Conservation (phyloP, 2,888 invertebrate species). For the Stenodera caucasica region DNA sequence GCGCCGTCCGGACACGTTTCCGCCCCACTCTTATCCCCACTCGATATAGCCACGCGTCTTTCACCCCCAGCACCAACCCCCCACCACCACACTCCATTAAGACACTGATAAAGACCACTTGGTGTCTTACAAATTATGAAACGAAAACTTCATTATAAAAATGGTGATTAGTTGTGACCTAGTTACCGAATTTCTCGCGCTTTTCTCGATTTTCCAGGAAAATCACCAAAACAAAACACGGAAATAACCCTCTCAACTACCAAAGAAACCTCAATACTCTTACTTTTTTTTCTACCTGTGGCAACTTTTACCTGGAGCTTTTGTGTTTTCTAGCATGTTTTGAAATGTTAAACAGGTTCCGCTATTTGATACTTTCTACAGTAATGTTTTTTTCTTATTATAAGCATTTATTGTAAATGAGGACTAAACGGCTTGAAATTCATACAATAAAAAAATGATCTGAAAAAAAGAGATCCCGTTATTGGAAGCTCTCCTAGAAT, state of each 20-base stretch:
- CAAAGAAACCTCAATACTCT: background rate
- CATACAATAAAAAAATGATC: background rate
- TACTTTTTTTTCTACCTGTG: conserved; percentile 5
- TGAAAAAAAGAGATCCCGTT: background rate
- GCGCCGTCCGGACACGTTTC: conserved; percentile 59
- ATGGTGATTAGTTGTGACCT: conserved; percentile 14
- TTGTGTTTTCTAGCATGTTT: background rate
- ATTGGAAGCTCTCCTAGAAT: background rate
- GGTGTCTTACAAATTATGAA: background rate
- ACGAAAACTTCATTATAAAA: background rate
- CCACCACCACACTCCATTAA: conserved; percentile 6
- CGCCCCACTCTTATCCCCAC: conserved; percentile 61
- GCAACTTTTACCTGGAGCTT: conserved; percentile 2
- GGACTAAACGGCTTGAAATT: background rate
- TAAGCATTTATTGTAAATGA: background rate
- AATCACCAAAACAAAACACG: background rate
- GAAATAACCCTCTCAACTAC: background rate
- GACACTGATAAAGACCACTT: background rate
- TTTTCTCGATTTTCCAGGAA: background rate
- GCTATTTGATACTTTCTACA: background rate
- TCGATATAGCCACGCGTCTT: conserved; percentile 54
- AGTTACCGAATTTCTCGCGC: conserved; percentile 33
- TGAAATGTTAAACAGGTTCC: background rate
- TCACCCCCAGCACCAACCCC: conserved; percentile 36
- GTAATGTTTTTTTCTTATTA: background rate